Evolutionary conservation across 1,140 invertebrate species (phyloP), one percentile per base, ranked within the genome.

Genomic region (Macrocentrus cingulum): DNA sequence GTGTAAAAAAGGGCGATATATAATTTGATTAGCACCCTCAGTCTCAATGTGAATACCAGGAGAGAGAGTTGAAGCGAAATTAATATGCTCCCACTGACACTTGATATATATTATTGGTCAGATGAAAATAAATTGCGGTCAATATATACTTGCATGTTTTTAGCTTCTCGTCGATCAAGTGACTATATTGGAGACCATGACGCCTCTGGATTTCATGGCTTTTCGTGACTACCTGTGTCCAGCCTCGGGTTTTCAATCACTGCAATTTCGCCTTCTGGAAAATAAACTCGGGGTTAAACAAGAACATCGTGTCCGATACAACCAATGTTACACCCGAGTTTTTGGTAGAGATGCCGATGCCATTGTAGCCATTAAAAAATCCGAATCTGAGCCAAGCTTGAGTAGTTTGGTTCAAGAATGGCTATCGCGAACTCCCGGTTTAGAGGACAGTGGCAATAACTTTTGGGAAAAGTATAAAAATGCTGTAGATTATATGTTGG

Each of bases 181-280:
- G 6, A 89, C 91, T 70, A 97, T 99, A 66, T 76, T 99, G 51
- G 97, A 99, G 77, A 98, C 95, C 0, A 99, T 99, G 96, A 96
- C 94, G 0, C 95, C 96, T 0, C 76, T 97, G 45, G 96, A 98
- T 81, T 99, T 98, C 69, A 94, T 98, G 87, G 95, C 97, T 60
- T 98, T 98, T 76, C 83, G 95, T 36, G 85, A 90, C 57, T 95
- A 94, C 72, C 78, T 99, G 2, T 89, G 91, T 1, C 91, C 97
- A 0, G 95, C 97, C 0, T 99, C 96, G 0, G 97, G 97, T 1
- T 99, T 99, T 73, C 97, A 99, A 69, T 98, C 95, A 64, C 75
- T 97, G 16, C 97, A 99, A 74, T 99, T 99, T 77, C 86, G 97
- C 3, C 78, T 99, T 1, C 77, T 99, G 13, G 97, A 99, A 81